Conservation (phyloP, 2,888 invertebrate species). For the Anagyrus pseudococci region DNA sequence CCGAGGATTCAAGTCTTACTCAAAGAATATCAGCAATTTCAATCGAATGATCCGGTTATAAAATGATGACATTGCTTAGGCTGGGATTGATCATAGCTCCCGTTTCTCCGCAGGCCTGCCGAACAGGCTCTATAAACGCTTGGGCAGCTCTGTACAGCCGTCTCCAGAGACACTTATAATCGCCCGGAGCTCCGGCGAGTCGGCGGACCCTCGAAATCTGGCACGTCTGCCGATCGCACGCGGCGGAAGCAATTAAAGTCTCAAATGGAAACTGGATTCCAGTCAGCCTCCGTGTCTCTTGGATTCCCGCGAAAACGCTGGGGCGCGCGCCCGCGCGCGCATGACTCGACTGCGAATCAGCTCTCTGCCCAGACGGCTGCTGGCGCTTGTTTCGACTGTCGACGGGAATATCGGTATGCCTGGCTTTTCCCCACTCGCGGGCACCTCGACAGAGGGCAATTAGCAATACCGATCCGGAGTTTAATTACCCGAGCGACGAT, state of each 20-base stretch:
- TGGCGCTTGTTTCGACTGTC: background rate
- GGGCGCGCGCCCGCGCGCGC: background rate
- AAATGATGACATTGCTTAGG: no score
- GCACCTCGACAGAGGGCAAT: conserved; percentile 8
- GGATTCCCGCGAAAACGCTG: conserved; percentile 26
- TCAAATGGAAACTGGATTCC: conserved; percentile 52
- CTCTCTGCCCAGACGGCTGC: background rate
- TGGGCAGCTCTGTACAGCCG: no score
- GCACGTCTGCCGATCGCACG: conserved; percentile 39
- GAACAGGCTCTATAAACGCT: no score
- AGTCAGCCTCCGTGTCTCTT: conserved; percentile 6
- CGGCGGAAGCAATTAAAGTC: conserved; percentile 51
- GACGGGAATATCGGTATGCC: background rate
- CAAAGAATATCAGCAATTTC: no score
- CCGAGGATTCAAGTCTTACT: no score
- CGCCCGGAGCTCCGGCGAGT: no score
- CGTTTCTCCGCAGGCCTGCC: no score
- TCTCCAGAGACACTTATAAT: no score
- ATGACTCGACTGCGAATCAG: conserved; percentile 29
- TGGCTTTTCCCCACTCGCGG: no score
- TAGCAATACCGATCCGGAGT: conserved; percentile 25
- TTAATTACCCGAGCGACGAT: conserved; percentile 34
- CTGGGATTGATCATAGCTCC: no score
- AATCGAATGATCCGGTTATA: no score
- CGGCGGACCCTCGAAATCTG: conserved; percentile 44